Conservation (phyloP, 2,113 vertebrate genomes). For the Alces alces region DNA sequence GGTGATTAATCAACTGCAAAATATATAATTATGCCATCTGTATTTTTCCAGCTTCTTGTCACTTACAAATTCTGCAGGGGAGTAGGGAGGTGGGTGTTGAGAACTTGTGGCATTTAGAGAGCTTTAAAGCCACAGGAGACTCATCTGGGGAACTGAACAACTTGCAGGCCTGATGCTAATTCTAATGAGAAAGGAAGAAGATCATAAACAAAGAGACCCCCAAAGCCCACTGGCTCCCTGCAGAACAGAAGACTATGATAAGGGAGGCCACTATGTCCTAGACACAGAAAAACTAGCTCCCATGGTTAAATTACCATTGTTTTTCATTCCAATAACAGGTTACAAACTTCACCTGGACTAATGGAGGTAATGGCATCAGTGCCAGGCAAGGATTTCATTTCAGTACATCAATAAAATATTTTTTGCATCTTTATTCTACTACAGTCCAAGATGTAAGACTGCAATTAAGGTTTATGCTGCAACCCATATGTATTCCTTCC, state of each 20-base stretch:
- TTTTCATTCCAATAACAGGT: constrained; percentile 13
- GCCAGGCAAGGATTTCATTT: constrained; percentile 39
- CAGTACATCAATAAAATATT: constrained; percentile 25
- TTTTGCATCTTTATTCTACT: constrained; percentile 33
- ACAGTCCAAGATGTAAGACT: not conserved
- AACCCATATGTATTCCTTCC: not conserved
- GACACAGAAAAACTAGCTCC: constrained; percentile 49
- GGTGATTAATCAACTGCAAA: constrained; percentile 89
- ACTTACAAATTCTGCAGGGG: constrained; percentile 79
- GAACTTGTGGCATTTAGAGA: constrained; percentile 71
- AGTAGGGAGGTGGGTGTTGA: constrained; percentile 73
- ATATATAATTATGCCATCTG: constrained; percentile 87
- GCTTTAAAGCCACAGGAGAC: constrained; percentile 63
- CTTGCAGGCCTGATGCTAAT: constrained; percentile 58
- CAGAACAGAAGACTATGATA: constrained; percentile 63
- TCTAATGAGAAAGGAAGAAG: constrained; percentile 70
- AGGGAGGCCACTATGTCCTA: constrained; percentile 29
- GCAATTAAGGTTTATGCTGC: constrained; percentile 12
- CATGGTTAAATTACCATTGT: constrained; percentile 50
- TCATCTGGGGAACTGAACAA: constrained; percentile 68
- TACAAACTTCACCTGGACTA: constrained; percentile 51
- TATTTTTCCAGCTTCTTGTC: constrained; percentile 83
- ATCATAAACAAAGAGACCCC: constrained; percentile 69
- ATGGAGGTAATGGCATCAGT: constrained; percentile 39
- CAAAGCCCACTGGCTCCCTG: constrained; percentile 59